phyloP scores from a whole-genome alignment of 2,113 vertebrate genomes.

The Solea senegalensis region DNA sequence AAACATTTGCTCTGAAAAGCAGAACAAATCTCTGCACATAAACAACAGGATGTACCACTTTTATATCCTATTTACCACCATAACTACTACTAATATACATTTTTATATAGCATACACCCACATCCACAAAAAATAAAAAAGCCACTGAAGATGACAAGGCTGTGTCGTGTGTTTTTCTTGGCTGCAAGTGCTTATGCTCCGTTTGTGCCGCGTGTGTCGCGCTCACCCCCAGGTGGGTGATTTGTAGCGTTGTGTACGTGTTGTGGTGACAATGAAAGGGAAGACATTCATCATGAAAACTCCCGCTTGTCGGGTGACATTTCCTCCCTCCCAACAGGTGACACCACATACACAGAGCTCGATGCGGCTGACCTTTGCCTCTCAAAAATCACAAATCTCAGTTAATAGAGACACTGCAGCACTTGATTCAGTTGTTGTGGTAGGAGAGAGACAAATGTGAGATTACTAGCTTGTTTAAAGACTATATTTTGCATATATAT shows the following conservation, averaged over 20 bases:
- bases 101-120: no score
- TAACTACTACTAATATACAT: no score
- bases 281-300: constrained; percentile 18
- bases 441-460: neutral
- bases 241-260: neutral
- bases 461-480: constrained; percentile 4
- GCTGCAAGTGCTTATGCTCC: neutral
- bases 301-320: constrained; percentile 12
- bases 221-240: neutral
- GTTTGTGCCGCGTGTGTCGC: no score
- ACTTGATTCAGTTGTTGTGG: neutral
- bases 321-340: constrained; percentile 10
- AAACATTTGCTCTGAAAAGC: no score
- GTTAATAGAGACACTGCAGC: constrained; percentile 4
- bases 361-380: constrained; percentile 1
- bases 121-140: neutral
- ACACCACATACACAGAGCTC: neutral
- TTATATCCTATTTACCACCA: no score
- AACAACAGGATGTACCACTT: no score
- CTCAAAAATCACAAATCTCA: constrained; percentile 26
- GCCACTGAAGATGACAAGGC: neutral
- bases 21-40: no score
- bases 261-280: constrained; percentile 15
- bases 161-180: neutral
- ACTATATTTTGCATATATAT: constrained; percentile 2